phyloP scores from a whole-genome alignment of 2,888 invertebrate species.

The Sicus ferrugineus region DNA sequence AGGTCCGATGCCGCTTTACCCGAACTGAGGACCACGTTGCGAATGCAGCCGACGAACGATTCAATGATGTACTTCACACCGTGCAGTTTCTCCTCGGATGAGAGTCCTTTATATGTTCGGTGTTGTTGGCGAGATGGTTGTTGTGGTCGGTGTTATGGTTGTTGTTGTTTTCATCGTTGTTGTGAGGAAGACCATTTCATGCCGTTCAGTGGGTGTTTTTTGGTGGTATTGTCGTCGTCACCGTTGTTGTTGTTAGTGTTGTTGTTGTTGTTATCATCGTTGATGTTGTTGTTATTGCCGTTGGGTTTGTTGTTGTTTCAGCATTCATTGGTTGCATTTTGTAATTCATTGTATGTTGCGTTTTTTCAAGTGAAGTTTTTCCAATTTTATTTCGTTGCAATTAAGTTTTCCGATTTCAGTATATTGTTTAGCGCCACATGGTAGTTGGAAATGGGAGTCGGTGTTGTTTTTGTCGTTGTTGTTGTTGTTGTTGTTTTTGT shows the following conservation, averaged over 20 bases:
- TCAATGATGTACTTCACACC: conserved; percentile 92
- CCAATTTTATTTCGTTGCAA: conserved; percentile 14
- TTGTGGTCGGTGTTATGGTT: conserved; percentile 12
- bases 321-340: neutral
- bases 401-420: conserved; percentile 22
- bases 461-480: conserved; percentile 33
- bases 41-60: conserved; percentile 91
- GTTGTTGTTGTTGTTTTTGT: conserved; percentile 10
- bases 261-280: conserved; percentile 33
- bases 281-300: no score
- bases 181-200: no score
- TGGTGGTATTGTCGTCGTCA: no score
- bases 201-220: neutral
- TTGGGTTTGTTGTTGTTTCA: no score
- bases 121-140: neutral
- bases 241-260: no score
- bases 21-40: conserved; percentile 84
- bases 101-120: conserved; percentile 70
- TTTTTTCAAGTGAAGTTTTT: conserved; percentile 16
- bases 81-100: conserved; percentile 86
- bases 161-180: conserved; percentile 20
- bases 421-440: conserved; percentile 3
- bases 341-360: conserved; percentile 16
- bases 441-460: no score
- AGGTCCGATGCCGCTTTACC: conserved; percentile 86